Percentiles rank a stretch among this genome's conserved stretches.
These are phyloP conservation scores for Acromyrmex heyeri DNA, from an alignment of 1,140 invertebrate genomes.

Conservation along the genomic window DNA sequence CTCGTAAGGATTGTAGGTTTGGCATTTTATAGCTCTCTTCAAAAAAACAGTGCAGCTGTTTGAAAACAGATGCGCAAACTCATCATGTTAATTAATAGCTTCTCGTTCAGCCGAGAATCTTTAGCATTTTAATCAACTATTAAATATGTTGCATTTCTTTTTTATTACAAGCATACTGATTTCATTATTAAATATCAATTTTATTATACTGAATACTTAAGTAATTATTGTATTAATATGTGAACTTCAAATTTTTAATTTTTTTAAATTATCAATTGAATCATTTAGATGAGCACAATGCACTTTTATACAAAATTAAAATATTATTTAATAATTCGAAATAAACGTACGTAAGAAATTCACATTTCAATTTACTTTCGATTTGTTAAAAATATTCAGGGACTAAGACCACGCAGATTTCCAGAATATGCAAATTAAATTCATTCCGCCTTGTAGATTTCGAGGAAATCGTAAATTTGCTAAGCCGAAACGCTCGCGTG, in stretches of 20 bases:
- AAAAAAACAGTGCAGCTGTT: neutral
- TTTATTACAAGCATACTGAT: neutral
- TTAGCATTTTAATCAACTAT: neutral
- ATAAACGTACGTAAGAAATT: neutral
- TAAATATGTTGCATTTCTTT: neutral
- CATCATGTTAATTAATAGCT: neutral
- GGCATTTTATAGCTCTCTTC: neutral
- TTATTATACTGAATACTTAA: neutral
- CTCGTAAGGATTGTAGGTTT: neutral
- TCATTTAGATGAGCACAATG: neutral
- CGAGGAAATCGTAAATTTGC: conserved; percentile 42
- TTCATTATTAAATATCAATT: neutral
- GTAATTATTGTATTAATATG: neutral
- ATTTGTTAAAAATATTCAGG: neutral
- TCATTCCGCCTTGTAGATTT: conserved; percentile 24
- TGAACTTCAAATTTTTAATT: neutral
- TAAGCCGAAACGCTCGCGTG: conserved; percentile 1
- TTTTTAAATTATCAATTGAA: neutral
- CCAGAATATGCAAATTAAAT: conserved; percentile 53
- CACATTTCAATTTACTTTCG: too few relatives aligned
- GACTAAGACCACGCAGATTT: neutral
- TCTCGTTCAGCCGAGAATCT: neutral
- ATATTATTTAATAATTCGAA: neutral
- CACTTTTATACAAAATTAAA: neutral
- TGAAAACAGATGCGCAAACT: conserved; percentile 10